These are phyloP conservation scores for Ennomos quercinarius DNA, from an alignment of 2,888 invertebrate species.

Conservation along the genomic window DNA sequence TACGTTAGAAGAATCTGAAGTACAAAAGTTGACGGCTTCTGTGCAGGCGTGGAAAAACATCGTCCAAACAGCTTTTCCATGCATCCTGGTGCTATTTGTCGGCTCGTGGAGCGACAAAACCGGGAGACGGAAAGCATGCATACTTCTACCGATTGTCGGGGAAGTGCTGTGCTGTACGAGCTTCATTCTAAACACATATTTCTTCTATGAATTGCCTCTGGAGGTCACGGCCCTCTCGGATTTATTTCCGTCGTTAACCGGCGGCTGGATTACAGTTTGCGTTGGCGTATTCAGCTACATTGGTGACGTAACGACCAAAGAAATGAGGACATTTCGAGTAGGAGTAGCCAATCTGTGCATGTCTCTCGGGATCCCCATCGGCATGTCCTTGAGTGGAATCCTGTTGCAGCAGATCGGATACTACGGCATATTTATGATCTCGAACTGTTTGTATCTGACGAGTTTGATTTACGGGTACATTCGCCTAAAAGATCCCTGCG, in stretches of 20 bases:
- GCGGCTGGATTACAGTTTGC: constrained; percentile 86
- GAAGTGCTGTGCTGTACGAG: constrained; percentile 82
- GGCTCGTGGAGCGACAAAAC: constrained; percentile 88
- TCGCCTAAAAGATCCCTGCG: constrained; percentile 74
- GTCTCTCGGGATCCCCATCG: constrained; percentile 86
- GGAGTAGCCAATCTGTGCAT: constrained; percentile 87
- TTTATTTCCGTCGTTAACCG: constrained; percentile 83
- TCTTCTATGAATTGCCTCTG: constrained; percentile 85
- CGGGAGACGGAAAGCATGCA: constrained; percentile 85
- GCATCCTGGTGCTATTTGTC: constrained; percentile 83
- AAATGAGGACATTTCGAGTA: constrained; percentile 87
- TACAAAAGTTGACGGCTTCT: constrained; percentile 85
- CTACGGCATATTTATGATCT: constrained; percentile 81
- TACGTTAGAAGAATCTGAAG: constrained; percentile 87
- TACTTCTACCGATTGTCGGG: constrained; percentile 84
- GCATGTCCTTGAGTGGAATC: constrained; percentile 85
- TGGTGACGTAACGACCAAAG: constrained; percentile 85
- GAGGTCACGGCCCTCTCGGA: constrained; percentile 84
- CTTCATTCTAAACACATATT: constrained; percentile 84
- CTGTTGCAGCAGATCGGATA: constrained; percentile 80
- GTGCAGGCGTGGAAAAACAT: constrained; percentile 86
- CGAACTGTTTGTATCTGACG: constrained; percentile 79
- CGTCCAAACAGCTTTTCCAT: constrained; percentile 84
- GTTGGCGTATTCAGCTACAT: constrained; percentile 88
- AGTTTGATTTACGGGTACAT: constrained; percentile 82